Evolutionary conservation across 35 echinoderm and acorn worm genomes (phyloP), one percentile per base, ranked within the genome.

Genomic region (Stichopus chloronotus): DNA sequence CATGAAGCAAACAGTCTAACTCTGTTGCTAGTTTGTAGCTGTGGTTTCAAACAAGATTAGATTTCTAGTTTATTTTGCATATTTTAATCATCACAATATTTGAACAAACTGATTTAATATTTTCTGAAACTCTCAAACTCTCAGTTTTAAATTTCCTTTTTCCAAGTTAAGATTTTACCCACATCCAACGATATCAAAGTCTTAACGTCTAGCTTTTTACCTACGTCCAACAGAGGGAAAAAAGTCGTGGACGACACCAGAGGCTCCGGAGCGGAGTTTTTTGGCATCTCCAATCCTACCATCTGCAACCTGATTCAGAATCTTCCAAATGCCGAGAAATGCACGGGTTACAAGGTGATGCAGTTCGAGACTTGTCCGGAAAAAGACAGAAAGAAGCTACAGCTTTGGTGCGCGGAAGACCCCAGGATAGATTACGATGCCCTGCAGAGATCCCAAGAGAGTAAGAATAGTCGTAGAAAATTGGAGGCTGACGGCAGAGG

Each of bases 241-340:
- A 81, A 82, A 57, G 55, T 96, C 3, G 79, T 94, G 2, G 78
- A 90, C 13, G 43, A 87, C 9, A 61, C 76, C 14, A 7, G 87
- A 58, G 97, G 94, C 19, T 83, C 86, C 10, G 95, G 94, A 2
- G 81, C 93, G 21, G 97, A 96, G 56, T 98, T 98, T 63, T 98
- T 98, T 79, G 97, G 97, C 17, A 94, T 98, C 81, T 94, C 95
- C 7, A 93, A 98, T 69, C 97, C 97, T 5, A 98, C 97, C 86
- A 96, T 98, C 79, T 94, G 96, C 22, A 98, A 98, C 82, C 88
- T 98, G 10, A 96, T 98, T 61, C 97, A 98, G 92, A 90, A 92
- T 55, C 81, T 87, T 4, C 87, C 95, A 6, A 91, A 95, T 19
- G 93, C 97, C 20, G 80, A 91, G 52, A 95, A 96, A 54, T 98